Percentiles rank a stretch among this genome's conserved stretches.
Conservation (phyloP, 2,888 invertebrate genomes). For the Drosophila diplacantha region DNA sequence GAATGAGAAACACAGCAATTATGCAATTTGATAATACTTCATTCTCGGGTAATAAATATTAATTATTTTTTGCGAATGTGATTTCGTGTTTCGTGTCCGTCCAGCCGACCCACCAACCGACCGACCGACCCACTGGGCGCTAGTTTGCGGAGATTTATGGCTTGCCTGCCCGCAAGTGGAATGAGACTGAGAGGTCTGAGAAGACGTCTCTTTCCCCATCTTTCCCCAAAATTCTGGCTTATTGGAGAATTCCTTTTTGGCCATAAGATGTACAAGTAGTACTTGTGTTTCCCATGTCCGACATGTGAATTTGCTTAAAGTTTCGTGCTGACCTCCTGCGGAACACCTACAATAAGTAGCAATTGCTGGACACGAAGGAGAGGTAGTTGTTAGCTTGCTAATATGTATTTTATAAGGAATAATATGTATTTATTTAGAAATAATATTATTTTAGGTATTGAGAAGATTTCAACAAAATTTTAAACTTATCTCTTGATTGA, state of each 20-base stretch:
- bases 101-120: neutral
- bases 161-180: constrained; percentile 55
- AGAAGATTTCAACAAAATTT: too few species aligned
- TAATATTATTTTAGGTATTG: neutral
- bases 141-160: constrained; percentile 68
- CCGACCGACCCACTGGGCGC: constrained; percentile 46
- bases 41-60: constrained; percentile 72
- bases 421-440: too few species aligned
- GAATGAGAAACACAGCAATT: constrained; percentile 74
- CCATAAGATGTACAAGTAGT: constrained; percentile 11
- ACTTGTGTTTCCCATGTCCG: constrained; percentile 40
- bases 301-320: constrained; percentile 56
- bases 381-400: neutral
- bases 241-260: constrained; percentile 24
- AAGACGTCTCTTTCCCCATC: neutral
- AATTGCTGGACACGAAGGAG: neutral
- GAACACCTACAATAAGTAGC: constrained; percentile 9
- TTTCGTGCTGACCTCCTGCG: constrained; percentile 35
- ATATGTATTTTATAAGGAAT: neutral
- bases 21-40: constrained; percentile 73
- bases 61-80: constrained; percentile 64
- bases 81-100: constrained; percentile 37
- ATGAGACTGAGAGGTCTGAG: constrained; percentile 49
- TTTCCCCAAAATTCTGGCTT: constrained; percentile 1
- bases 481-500: too few species aligned